These are phyloP conservation scores for Drosophila lowei DNA, from an alignment of 1,140 invertebrate species.

Conservation along the genomic window DNA sequence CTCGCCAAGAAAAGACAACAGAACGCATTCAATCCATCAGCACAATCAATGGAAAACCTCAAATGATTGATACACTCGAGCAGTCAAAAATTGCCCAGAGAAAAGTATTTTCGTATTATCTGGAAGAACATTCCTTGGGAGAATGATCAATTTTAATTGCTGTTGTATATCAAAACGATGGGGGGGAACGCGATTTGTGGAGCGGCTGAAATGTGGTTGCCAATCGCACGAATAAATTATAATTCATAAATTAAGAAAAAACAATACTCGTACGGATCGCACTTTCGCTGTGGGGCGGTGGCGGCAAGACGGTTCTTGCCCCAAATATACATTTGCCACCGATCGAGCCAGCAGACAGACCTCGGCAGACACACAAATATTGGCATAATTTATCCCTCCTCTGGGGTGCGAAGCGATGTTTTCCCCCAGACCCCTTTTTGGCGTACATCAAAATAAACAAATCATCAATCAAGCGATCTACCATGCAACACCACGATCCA, in stretches of 20 bases:
- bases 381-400: constrained; percentile 53
- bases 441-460: constrained; percentile 80
- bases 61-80: constrained; percentile 64
- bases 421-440: constrained; percentile 17
- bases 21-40: constrained; percentile 34
- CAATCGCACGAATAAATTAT: constrained; percentile 65
- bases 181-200: neutral
- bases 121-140: constrained; percentile 39
- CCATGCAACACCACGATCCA: constrained; percentile 42
- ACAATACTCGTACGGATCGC: constrained; percentile 29
- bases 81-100: constrained; percentile 18
- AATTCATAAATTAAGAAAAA: constrained; percentile 73
- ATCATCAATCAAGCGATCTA: constrained; percentile 81
- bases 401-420: constrained; percentile 69
- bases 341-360: neutral
- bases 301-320: constrained; percentile 22
- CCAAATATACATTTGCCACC: constrained; percentile 37
- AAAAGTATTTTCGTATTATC: constrained; percentile 45
- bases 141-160: constrained; percentile 49
- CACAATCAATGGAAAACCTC: constrained; percentile 17
- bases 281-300: constrained; percentile 41
- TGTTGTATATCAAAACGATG: constrained; percentile 60
- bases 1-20: too few species aligned
- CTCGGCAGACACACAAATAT: constrained; percentile 38
- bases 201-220: constrained; percentile 42